Evolutionary conservation across 2,797 vertebrate genomes (phyloP).

Genomic region (Eleutherodactylus coqui): DNA sequence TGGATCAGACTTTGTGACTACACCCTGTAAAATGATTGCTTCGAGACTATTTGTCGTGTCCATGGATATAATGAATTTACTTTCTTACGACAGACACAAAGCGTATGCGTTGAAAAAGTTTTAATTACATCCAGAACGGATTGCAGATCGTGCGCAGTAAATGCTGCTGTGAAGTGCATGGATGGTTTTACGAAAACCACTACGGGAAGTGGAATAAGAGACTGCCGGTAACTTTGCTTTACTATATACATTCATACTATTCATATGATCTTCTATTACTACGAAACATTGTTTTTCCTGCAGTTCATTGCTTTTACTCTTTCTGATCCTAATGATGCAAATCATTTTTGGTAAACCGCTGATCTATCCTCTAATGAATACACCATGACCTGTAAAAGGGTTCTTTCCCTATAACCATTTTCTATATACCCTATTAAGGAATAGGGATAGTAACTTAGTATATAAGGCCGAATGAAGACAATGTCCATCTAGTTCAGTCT

Average conservation of each 20-base stretch:
- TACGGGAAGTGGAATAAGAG: conserved; percentile 67
- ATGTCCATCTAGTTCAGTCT: too few species aligned
- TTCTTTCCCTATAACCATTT: too few species aligned
- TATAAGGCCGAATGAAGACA: too few species aligned
- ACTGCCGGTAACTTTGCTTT: conserved; percentile 81
- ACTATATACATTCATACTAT: neutral
- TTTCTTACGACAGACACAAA: conserved; percentile 69
- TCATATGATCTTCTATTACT: neutral
- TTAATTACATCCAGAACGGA: conserved; percentile 75
- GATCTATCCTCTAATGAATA: too few species aligned
- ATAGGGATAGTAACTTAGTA: too few species aligned
- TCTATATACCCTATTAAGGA: too few species aligned
- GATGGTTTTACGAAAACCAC: conserved; percentile 76
- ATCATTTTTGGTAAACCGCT: neutral
- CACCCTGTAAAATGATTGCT: neutral
- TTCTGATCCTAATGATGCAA: neutral
- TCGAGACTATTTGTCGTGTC: neutral
- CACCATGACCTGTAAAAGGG: too few species aligned
- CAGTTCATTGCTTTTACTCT: neutral
- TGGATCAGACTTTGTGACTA: too few species aligned
- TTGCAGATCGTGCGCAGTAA: conserved; percentile 81
- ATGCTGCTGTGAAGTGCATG: conserved; percentile 72
- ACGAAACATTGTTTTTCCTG: neutral
- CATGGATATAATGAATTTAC: neutral
- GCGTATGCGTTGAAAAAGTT: conserved; percentile 78